Evolutionary conservation across 1,140 invertebrate species (phyloP).

Genomic region (Tetramorium alpestre): DNA sequence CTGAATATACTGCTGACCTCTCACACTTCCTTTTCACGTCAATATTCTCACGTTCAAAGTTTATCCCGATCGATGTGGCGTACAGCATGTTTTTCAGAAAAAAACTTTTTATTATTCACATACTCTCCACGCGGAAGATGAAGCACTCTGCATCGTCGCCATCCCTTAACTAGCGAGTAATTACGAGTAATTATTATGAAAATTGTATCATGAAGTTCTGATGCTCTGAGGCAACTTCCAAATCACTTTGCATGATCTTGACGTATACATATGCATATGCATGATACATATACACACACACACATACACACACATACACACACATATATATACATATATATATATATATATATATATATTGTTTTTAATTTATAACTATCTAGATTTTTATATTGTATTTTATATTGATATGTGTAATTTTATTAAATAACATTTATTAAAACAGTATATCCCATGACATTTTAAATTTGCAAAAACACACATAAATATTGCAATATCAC

Average conservation of each 20-base stretch:
- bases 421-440: background rate
- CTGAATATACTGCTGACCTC: conserved; percentile 65
- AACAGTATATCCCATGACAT: background rate
- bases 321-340: background rate
- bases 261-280: too few species aligned
- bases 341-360: background rate
- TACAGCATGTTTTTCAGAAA: conserved; percentile 31
- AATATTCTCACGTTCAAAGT: conserved; percentile 60
- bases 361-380: background rate
- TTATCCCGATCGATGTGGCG: conserved; percentile 43
- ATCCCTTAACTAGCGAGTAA: background rate
- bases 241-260: background rate
- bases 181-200: conserved; percentile 18
- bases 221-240: background rate
- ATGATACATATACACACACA: too few species aligned
- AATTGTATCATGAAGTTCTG: conserved; percentile 10
- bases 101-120: conserved; percentile 66
- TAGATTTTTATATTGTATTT: background rate
- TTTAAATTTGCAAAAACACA: background rate
- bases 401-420: background rate
- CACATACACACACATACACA: too few species aligned
- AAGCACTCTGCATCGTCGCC: background rate
- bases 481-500: background rate
- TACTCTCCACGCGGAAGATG: conserved; percentile 26
- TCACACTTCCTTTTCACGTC: background rate